Conservation (phyloP, 2,888 invertebrate species). For the Doris montereyensis region DNA sequence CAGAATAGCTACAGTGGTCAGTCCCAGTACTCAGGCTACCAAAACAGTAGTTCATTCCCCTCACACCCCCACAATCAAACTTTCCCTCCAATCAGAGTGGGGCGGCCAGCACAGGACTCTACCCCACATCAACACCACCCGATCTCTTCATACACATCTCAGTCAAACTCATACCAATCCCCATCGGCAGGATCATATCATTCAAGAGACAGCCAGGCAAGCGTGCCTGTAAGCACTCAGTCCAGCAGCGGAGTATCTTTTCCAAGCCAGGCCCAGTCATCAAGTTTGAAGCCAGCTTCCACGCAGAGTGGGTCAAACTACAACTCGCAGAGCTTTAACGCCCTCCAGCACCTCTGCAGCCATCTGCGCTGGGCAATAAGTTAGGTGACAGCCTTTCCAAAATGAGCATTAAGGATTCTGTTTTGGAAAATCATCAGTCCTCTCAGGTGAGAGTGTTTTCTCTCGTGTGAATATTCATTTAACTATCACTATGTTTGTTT, state of each 20-base stretch:
- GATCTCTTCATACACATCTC: slow-evolving; percentile 43
- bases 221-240: slow-evolving; percentile 38
- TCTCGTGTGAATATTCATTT: not conserved
- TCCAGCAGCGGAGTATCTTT: slow-evolving; percentile 30
- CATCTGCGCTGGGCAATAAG: slow-evolving; percentile 62
- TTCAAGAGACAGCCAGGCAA: slow-evolving; percentile 38
- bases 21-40: slow-evolving; percentile 50
- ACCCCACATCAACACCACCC: slow-evolving; percentile 49
- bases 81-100: slow-evolving; percentile 40
- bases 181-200: slow-evolving; percentile 40
- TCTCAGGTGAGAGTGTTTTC: slow-evolving; percentile 46
- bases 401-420: slow-evolving; percentile 64
- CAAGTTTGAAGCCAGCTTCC: slow-evolving; percentile 44
- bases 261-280: slow-evolving; percentile 28
- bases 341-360: slow-evolving; percentile 47
- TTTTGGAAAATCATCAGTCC: slow-evolving; percentile 51
- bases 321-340: slow-evolving; percentile 50
- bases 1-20: slow-evolving; percentile 42
- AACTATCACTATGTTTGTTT: too few species aligned
- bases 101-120: slow-evolving; percentile 46
- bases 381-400: slow-evolving; percentile 67
- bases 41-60: slow-evolving; percentile 51
- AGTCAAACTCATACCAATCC: slow-evolving; percentile 61
- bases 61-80: slow-evolving; percentile 47
- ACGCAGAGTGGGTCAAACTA: slow-evolving; percentile 59